These are phyloP conservation scores for Epizoanthus rinbou DNA, from an alignment of 92 coral and sea anemone species.

Conservation along the genomic window DNA sequence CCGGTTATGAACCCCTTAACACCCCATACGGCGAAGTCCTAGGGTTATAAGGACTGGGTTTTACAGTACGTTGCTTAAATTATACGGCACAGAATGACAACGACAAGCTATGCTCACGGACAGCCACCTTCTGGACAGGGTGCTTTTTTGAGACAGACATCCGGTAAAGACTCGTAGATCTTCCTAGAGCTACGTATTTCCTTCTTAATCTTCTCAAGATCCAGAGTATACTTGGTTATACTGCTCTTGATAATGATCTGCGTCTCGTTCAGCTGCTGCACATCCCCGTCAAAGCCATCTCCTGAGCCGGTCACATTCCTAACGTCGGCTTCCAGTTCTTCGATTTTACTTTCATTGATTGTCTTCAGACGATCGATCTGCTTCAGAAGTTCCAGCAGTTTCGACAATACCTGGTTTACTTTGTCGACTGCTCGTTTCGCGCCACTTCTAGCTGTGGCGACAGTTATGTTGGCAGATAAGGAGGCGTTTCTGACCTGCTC, in stretches of 20 bases:
- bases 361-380: slow-evolving; percentile 68
- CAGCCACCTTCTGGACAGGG: background rate
- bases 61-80: too few relatives aligned
- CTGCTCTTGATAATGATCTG: slow-evolving; percentile 50
- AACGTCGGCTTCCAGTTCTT: slow-evolving; percentile 51
- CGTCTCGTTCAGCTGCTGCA: slow-evolving; percentile 45
- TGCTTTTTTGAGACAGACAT: slow-evolving; percentile 51
- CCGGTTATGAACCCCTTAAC: too few relatives aligned
- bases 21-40: too few relatives aligned
- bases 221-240: slow-evolving; percentile 66
- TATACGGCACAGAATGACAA: too few relatives aligned
- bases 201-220: slow-evolving; percentile 55
- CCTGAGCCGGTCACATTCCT: slow-evolving; percentile 47
- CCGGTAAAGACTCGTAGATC: slow-evolving; percentile 54
- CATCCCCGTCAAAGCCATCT: slow-evolving; percentile 37
- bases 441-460: slow-evolving; percentile 54
- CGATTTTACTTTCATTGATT: slow-evolving; percentile 50
- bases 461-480: slow-evolving; percentile 57
- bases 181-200: slow-evolving; percentile 49
- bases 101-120: too few relatives aligned
- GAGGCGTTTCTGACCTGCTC: slow-evolving; percentile 46
- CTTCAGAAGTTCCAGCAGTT: slow-evolving; percentile 62
- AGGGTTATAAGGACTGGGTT: too few relatives aligned
- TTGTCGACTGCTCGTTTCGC: slow-evolving; percentile 68
- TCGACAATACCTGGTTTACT: slow-evolving; percentile 61